Base-by-base conservation (phyloP, 2,888 invertebrate genomes). In the Cosmia trapezina region DNA sequence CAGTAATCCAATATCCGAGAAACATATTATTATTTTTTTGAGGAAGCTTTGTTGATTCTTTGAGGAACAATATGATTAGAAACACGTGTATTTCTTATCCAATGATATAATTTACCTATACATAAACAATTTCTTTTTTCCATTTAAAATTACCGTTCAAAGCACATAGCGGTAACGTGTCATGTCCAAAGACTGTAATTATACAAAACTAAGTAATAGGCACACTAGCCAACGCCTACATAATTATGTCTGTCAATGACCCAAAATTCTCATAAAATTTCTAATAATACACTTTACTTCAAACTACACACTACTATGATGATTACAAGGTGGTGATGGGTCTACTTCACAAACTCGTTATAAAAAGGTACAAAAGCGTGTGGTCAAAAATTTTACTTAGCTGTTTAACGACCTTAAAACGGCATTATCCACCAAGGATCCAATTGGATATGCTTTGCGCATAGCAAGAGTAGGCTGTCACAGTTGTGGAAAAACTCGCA, bases 121-220 rank as follows among this genome's bases (percentile, higher is more conserved):
- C 28, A 28, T 28, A 3, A 28, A 28, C 28, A n/a, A n/a, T n/a
- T n/a, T n/a, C n/a, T n/a, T n/a, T 28, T 28, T 28, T 28, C 28
- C 28, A 28, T 28, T 28, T 3, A 28, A n/a, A 41, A 63, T 70
- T 17, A 45, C 37, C 11, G 22, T 19, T 54, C 12, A 19, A 22
- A 19, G 22, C 2, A 72, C 45, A 37, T 28, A 56, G 45, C 45
- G 11, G 45, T 72, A 37, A 45, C 4, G 0, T 43, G 22, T 53
- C 28, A 28, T 33, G 9, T n/a, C 3, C 17, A 45, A 72, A 41
- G 8, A 47, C 73, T 73, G 2, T 72, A 45, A 70, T 72, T 70
- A 72, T 56, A 47, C 1, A n/a, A 47, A 47, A 47, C 19, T n/a
- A 56, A 37, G 45, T 54, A 54, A 51, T 69, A n/a, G n/a, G 17